A percentile compares a stretch with the other conserved stretches of the same genome.
Conservation (phyloP, 2,888 invertebrate genomes). For the Mythimna loreyi region DNA sequence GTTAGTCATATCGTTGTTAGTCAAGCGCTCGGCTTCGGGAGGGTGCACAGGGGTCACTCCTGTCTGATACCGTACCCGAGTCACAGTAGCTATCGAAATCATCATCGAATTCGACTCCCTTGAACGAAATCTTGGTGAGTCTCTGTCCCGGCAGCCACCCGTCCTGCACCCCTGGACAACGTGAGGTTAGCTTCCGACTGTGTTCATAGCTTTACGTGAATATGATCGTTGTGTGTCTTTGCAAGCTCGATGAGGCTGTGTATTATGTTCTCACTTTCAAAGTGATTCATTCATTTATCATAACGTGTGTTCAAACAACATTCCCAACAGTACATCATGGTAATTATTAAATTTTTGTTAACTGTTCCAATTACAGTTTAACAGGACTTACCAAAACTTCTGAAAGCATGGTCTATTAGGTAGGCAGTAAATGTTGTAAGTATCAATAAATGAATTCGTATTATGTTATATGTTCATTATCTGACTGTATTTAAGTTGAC, state of each 20-base stretch:
- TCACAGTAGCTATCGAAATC: constrained; percentile 89
- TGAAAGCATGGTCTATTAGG: constrained; percentile 65
- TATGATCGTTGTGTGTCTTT: constrained; percentile 70
- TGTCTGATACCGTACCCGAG: constrained; percentile 87
- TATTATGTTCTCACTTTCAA: constrained; percentile 58
- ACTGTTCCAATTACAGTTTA: constrained; percentile 42
- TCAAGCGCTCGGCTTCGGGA: constrained; percentile 74
- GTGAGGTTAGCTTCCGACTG: constrained; percentile 82
- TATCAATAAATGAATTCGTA: constrained; percentile 1
- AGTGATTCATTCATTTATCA: constrained; percentile 45
- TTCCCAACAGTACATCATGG: constrained; percentile 31
- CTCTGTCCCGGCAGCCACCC: constrained; percentile 90
- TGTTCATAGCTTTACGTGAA: constrained; percentile 72
- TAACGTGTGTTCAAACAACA: constrained; percentile 24
- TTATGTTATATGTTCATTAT: constrained; percentile 10
- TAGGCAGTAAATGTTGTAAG: constrained; percentile 37
- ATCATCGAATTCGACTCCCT: constrained; percentile 88
- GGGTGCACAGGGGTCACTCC: constrained; percentile 84
- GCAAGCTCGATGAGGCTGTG: constrained; percentile 73
- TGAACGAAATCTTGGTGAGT: constrained; percentile 89
- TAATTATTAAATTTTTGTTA: constrained; percentile 36
- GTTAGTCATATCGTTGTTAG: constrained; percentile 73
- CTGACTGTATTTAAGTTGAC: constrained; percentile 2
- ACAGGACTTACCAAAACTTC: constrained; percentile 77
- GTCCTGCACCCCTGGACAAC: constrained; percentile 87